Base-by-base conservation (phyloP, 2,113 vertebrate species). In the Falco punctatus region DNA sequence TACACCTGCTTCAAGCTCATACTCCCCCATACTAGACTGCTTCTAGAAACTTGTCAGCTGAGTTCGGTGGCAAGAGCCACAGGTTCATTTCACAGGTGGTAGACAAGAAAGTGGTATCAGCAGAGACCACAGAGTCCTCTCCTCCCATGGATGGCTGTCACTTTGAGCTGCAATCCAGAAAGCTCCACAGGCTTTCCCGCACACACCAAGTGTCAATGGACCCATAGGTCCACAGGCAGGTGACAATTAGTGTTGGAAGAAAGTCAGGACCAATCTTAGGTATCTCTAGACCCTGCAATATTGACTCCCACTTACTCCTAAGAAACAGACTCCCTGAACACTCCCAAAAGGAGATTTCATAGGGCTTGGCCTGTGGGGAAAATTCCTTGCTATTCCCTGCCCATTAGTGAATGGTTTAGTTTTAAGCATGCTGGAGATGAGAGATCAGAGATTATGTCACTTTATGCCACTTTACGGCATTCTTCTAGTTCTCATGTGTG, bases 161-260 rank as follows among this genome's bases (percentile, higher is more conserved):
- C 12, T 13, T 51, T 33, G 44, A 88, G 32, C 9, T 1, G 14
- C 44, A 30, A 49, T 33, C 23, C 32, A 61, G n/a, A 78, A 74
- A 52, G 19, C 23, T 67, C 28, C 51, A 46, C 9, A 54, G 59
- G 32, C 27, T 54, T 70, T 18, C 18, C 32, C 8, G 28, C 0
- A 2, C 12, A 13, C 10, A 9, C 61, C 24, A 48, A 57, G 48
- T 20, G 10, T 11, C 12, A 33, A 1, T 24, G 54, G 46, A 46
- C 13, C 5, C 11, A 13, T 2, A 27, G 3, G 6, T 51, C 26
- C 10, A 27, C 0, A 1, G 13, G n/a, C 5, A 66, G 30, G 16
- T 66, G 38, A 17, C 5, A 79, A 27, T 26, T 71, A 38, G 52
- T 70, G 7, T 52, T 86, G 35, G 22, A 89, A 78, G 16, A 57